Evolutionary conservation across 2,888 invertebrate species (phyloP).

Genomic region (Dasysyrphus tricinctus): DNA sequence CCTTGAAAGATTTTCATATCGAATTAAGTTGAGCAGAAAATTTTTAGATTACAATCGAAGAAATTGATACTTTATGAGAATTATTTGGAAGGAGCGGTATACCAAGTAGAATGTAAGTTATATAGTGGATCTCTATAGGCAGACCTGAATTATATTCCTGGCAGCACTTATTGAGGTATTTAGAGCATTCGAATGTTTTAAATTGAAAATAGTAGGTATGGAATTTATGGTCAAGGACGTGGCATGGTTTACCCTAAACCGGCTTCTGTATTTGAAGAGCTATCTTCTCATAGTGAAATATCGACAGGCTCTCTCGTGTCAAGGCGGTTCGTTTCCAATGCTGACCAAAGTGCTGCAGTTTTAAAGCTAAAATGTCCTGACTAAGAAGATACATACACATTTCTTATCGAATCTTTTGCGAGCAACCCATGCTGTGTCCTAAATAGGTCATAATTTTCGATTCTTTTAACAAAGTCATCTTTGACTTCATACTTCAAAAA

Average conservation of each 20-base stretch:
- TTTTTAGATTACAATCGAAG: slow-evolving; percentile 48
- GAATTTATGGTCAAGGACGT: background rate
- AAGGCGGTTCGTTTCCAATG: too few species aligned
- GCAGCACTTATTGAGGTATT: background rate
- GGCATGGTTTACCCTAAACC: background rate
- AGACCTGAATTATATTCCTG: background rate
- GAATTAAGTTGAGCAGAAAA: slow-evolving; percentile 62
- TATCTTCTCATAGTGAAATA: too few species aligned
- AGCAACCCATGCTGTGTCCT: too few species aligned
- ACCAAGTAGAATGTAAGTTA: background rate
- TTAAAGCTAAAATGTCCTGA: too few species aligned
- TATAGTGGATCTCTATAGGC: background rate
- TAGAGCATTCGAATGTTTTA: background rate
- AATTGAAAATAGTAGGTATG: background rate
- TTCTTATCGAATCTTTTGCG: too few species aligned
- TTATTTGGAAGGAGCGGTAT: background rate
- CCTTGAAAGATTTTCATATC: slow-evolving; percentile 38
- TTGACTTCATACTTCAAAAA: background rate
- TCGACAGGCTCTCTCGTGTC: too few species aligned
- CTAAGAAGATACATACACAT: too few species aligned
- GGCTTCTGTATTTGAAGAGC: too few species aligned
- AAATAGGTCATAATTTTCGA: background rate
- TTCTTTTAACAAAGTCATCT: background rate
- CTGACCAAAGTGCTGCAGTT: too few species aligned
- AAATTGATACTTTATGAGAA: slow-evolving; percentile 65